Conservation (phyloP, 2,888 invertebrate species). For the Thereva nobilitata region DNA sequence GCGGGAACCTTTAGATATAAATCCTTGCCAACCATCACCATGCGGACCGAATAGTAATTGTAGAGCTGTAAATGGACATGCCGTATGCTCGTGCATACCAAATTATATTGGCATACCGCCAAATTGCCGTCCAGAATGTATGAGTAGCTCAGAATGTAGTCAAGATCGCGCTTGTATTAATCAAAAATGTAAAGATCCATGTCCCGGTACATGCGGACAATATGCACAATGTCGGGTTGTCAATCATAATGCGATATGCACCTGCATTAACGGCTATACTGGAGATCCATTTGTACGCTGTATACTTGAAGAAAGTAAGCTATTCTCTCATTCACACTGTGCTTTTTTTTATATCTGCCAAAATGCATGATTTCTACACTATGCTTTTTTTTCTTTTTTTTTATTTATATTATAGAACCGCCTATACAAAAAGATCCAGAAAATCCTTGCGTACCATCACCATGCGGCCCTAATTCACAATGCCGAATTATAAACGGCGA, state of each 20-base stretch:
- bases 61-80: conserved; percentile 71
- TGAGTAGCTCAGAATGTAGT: conserved; percentile 80
- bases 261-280: conserved; percentile 72
- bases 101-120: conserved; percentile 80
- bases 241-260: conserved; percentile 85
- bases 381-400: conserved; percentile 29
- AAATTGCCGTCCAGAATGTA: conserved; percentile 78
- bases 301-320: conserved; percentile 66
- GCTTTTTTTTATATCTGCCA: conserved; percentile 30
- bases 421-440: conserved; percentile 52
- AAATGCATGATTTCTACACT: conserved; percentile 7
- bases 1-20: conserved; percentile 51
- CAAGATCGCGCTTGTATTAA: conserved; percentile 79
- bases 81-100: conserved; percentile 78
- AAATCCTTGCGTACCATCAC: conserved; percentile 80
- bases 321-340: neutral
- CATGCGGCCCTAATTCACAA: conserved; percentile 83
- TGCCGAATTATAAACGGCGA: conserved; percentile 73
- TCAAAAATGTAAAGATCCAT: conserved; percentile 81
- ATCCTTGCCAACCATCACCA: conserved; percentile 71
- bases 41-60: conserved; percentile 83
- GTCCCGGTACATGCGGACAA: conserved; percentile 79
- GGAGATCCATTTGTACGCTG: conserved; percentile 85
- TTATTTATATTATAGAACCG: neutral
- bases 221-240: conserved; percentile 82